A percentile compares a stretch with the other conserved stretches of the same genome.
phyloP scores from a whole-genome alignment of 53 echinoderm and acorn worm genomes.

The Astropecten irregularis region DNA sequence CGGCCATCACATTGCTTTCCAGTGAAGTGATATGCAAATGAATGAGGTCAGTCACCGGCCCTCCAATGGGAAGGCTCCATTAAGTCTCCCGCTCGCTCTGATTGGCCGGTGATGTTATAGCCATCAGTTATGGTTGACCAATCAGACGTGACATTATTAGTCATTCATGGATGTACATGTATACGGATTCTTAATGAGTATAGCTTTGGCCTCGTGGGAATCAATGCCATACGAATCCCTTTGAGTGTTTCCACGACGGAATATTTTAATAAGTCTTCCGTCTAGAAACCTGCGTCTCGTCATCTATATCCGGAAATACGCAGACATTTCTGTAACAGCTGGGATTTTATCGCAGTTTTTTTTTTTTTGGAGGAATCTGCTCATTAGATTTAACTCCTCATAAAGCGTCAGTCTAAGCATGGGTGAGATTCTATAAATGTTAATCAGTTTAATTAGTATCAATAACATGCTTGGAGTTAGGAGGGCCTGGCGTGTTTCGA shows the following conservation, averaged over 20 bases:
- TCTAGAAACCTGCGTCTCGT: too few species aligned
- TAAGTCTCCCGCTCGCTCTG: background rate
- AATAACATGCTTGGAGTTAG: too few species aligned
- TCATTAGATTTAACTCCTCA: too few species aligned
- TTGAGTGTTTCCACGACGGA: background rate
- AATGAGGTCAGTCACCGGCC: background rate
- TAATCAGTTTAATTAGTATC: too few species aligned
- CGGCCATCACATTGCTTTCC: too few species aligned
- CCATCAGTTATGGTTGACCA: conserved; percentile 46
- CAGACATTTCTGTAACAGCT: too few species aligned
- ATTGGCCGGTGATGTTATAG: conserved; percentile 13
- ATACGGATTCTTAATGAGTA: background rate
- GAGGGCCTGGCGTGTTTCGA: too few species aligned
- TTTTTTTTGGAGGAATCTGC: too few species aligned
- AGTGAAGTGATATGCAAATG: background rate
- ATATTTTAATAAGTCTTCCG: background rate
- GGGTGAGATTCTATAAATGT: too few species aligned
- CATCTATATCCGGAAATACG: too few species aligned
- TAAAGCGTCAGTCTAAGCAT: too few species aligned
- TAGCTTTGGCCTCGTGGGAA: background rate
- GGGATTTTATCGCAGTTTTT: too few species aligned
- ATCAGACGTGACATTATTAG: conserved; percentile 21
- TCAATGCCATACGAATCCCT: background rate
- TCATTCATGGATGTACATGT: background rate
- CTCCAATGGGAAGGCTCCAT: background rate